Evolutionary conservation across 2,797 vertebrate genomes (phyloP), one percentile per base, ranked within the genome.

Genomic region (Sebastolobus altivelis): DNA sequence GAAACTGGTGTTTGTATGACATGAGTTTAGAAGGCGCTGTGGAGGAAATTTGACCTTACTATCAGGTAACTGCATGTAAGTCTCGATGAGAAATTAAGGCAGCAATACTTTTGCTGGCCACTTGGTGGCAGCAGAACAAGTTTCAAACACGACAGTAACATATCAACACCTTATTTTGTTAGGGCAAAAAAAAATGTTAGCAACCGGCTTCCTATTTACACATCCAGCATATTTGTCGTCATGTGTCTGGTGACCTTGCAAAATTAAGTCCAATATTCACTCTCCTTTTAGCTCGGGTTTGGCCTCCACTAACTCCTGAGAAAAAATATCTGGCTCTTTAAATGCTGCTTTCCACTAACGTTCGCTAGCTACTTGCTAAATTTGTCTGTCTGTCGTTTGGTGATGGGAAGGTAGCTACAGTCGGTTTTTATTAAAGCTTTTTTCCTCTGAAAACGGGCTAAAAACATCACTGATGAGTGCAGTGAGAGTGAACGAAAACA

Each of bases 291-390:
- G 12, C 25, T 65, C 18, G n/a, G 31, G 33, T 63, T 65, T 55
- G 22, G 72, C 54, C 60, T 55, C 62, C 27, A 75, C 62, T 2
- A 22, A 22, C 49, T 56, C 55, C 33, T 1, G 10, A 49, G 43
- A 46, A 5, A 66, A 66, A 31, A 31, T 46, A 65, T 29, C 8
- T 25, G 8, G 0, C 35, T 58, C 0, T 71, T 20, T 43, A 13
- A 0, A 55, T 59, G 11, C 11, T 52, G 0, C 0, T 20, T 49
- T 38, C 5, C 49, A 27, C 8, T 22, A 49, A 38, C 56, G n/a
- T 38, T 56, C 25, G 11, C 18, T 27, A 54, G 46, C 65, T 52
- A 22, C 18, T 6, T 72, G 56, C 27, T 43, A 4, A 31, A 31
- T 31, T 60, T 70, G 3, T 14, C 14, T 22, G 20, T 25, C 25